These are phyloP conservation scores for Carollia perspicillata DNA, from an alignment of 2,113 vertebrate species.

Conservation along the genomic window DNA sequence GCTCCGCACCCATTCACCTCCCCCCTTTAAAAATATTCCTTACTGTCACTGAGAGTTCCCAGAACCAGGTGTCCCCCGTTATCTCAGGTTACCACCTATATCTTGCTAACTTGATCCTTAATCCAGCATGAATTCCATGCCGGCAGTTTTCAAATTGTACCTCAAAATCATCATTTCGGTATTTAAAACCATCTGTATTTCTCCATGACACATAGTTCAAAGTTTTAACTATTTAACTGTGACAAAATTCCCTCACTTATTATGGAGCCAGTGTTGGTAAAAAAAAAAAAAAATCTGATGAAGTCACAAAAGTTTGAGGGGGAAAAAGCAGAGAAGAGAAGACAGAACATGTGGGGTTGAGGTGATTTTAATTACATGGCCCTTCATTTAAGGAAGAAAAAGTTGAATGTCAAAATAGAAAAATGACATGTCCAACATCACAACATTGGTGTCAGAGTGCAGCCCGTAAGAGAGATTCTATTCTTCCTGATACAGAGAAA, in stretches of 20 bases:
- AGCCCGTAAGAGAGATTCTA: background rate
- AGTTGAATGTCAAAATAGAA: background rate
- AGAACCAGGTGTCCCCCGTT: background rate
- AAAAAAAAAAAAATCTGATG: background rate
- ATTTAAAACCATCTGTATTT: background rate
- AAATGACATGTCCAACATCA: background rate
- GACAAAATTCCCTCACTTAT: background rate
- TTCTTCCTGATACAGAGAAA: background rate
- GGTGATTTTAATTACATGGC: background rate
- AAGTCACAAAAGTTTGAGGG: background rate
- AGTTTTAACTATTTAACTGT: background rate
- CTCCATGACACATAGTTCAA: background rate
- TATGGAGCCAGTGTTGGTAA: background rate
- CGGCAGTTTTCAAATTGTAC: background rate
- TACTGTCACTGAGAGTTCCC: background rate
- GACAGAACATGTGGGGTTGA: background rate
- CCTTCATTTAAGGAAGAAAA: background rate
- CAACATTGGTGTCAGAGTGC: background rate
- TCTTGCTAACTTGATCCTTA: background rate
- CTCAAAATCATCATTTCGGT: background rate
- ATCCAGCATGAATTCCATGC: background rate
- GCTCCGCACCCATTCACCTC: background rate
- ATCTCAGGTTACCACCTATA: background rate
- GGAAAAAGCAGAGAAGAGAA: background rate
- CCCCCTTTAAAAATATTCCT: background rate